These are phyloP conservation scores for Eublepharis macularius DNA, from an alignment of 2,113 vertebrate species.

Conservation along the genomic window DNA sequence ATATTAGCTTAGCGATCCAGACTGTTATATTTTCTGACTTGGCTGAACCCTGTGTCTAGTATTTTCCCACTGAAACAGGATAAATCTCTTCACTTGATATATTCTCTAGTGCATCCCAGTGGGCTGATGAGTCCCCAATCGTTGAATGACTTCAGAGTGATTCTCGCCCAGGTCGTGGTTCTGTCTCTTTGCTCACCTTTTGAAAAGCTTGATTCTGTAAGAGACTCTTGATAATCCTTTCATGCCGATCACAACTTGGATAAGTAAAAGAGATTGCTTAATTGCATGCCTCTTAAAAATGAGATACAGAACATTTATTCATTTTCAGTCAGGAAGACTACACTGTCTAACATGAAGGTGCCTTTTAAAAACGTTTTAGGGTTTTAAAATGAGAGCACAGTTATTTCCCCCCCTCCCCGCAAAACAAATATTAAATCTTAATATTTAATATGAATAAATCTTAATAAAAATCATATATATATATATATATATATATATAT, in stretches of 20 bases:
- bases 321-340: neutral
- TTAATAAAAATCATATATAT: too few relatives aligned
- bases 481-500: too few relatives aligned
- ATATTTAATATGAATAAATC: too few relatives aligned
- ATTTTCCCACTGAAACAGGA: neutral
- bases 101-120: neutral
- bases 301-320: neutral
- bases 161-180: neutral
- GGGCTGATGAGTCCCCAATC: neutral
- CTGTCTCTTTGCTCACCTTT: neutral
- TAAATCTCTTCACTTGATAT: neutral
- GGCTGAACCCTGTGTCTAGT: neutral
- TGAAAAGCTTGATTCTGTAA: neutral
- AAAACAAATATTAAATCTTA: constrained; percentile 13
- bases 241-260: neutral
- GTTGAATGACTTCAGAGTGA: neutral
- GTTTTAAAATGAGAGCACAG: neutral
- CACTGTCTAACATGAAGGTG: neutral
- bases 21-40: neutral
- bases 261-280: constrained; percentile 3
- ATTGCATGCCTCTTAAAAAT: constrained; percentile 21
- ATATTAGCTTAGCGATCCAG: neutral
- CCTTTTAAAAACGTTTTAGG: constrained; percentile 3
- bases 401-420: neutral
- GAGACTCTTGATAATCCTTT: neutral